Evolutionary conservation across 2,888 invertebrate genomes (phyloP), one percentile per base, ranked within the genome.

Genomic region (Idaea straminata): DNA sequence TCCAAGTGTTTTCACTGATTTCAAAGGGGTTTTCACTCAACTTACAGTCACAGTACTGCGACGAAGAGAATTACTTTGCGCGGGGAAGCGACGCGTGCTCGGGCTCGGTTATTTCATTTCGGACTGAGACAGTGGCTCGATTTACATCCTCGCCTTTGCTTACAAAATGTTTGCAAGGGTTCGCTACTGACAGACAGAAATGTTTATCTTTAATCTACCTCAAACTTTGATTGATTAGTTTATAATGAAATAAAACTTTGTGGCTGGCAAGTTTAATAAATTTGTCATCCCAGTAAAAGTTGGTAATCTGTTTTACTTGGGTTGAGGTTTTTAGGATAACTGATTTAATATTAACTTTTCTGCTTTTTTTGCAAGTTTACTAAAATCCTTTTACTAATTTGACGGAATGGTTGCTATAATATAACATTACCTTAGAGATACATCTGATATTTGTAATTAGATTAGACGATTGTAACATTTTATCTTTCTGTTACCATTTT

Each of bases 61-160:
- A 86, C 86, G 87, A 86, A 84, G 86, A 85, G 85, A 86, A 85
- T 86, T 85, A 87, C 80, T 86, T 84, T 72, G 76, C 77, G 74
- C 79, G 77, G 71, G 74, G 69, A 70, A 77, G 73, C 74, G 75
- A 82, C 70, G 86, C 89, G 90, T 87, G 79, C 72, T 69, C 66
- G 65, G 72, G 61, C 75, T 67, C 69, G 83, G 85, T 72, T 81
- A 77, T 82, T 82, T 80, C 74, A 78, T 74, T 75, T 75, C 73
- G 76, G 75, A 86, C 86, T 86, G 83, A 69, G 73, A 66, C 35
- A 57, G 25, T 35, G 47, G 35, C 58, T 35, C 36, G 60, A n/a
- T 62, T 59, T 58, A 16, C 25, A 59, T 25, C 6, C 59, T 47
- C 13, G 47, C 47, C 47, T 47, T 47, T 47, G 47, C 47, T 47